Percentiles rank a stretch among this genome's conserved stretches.
phyloP scores from a whole-genome alignment of 2,113 vertebrate genomes.

The Nestor notabilis region DNA sequence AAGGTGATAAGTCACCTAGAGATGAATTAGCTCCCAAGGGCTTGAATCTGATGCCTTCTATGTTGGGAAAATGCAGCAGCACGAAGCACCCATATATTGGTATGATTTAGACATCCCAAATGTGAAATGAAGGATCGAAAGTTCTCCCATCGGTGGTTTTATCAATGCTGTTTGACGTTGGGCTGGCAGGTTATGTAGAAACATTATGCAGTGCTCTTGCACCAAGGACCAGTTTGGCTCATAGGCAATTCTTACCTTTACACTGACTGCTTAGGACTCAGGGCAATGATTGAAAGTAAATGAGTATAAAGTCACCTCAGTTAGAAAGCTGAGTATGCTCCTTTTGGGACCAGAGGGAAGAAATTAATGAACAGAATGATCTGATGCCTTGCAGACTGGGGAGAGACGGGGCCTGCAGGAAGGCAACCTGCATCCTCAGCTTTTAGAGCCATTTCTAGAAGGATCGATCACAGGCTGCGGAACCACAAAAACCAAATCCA shows the following conservation, averaged over 20 bases:
- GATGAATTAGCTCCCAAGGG: neutral
- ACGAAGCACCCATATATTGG: neutral
- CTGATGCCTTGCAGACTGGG: neutral
- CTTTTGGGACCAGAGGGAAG: neutral
- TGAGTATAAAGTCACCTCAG: neutral
- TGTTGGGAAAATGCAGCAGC: neutral
- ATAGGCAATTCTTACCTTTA: neutral
- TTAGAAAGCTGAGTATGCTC: neutral
- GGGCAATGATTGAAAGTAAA: neutral
- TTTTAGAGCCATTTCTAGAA: neutral
- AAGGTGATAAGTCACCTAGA: neutral
- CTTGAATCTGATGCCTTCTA: neutral
- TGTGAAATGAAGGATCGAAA: neutral
- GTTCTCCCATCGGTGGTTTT: neutral
- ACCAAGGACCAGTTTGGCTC: neutral
- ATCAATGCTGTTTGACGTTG: neutral
- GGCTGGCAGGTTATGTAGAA: neutral
- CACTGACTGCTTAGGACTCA: fast-evolving
- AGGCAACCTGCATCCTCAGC: neutral
- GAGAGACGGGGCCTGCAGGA: neutral
- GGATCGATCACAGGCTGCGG: neutral
- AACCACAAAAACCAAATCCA: neutral
- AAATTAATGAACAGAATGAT: neutral
- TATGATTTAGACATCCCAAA: neutral
- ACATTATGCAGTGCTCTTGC: neutral